Base-by-base conservation (phyloP, 1,140 invertebrate genomes). In the Phymorhynchus buccinoides region DNA sequence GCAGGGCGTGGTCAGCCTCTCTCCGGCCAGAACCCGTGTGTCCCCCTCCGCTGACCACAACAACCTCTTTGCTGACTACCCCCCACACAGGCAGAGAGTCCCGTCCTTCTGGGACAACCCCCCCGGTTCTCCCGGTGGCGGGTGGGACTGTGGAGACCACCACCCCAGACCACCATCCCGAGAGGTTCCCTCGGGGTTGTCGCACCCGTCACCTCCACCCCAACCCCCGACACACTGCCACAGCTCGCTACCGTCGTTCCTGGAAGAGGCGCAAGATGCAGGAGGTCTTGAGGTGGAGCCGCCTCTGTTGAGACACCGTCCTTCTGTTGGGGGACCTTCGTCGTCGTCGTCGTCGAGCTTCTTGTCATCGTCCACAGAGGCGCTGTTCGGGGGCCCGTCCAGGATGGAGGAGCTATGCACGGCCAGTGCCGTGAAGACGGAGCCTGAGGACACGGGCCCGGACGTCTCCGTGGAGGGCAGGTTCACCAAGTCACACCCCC, bases 321-420 rank as follows among this genome's bases (percentile, higher is more conserved):
- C n/a, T 41, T 1, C 39, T 56, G 30, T 56, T 66, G 12, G 62
- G 52, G 30, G 52, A 79, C 35, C 84, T 66, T 22, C 32, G 39
- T 9, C 32, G 71, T n/a, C 22, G 42, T n/a, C 84, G 80, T 41
- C 68, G 30, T 71, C 48, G 48, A 56, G 52, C 68, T 82, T 68
- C 52, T 16, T 85, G 30, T 42, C 68, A 44, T 77, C 80, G 22
- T 44, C 44, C 41, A 41, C 71, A n/a, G 66, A 80, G 37, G 37
- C 66, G n/a, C 42, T 75, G 52, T 71, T 85, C 84, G 80, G 78
- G 44, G 48, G 41, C 27, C 66, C 73, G 73, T 39, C 71, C 80
- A 27, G 77, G 35, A 84, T 79, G 68, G 66, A 85, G 42, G 79
- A 75, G 56, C 41, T 83, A 37, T 83, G 66, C 39, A 32, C 62